These are phyloP conservation scores for Callipepla squamata DNA, from an alignment of 2,113 vertebrate species.

Conservation along the genomic window DNA sequence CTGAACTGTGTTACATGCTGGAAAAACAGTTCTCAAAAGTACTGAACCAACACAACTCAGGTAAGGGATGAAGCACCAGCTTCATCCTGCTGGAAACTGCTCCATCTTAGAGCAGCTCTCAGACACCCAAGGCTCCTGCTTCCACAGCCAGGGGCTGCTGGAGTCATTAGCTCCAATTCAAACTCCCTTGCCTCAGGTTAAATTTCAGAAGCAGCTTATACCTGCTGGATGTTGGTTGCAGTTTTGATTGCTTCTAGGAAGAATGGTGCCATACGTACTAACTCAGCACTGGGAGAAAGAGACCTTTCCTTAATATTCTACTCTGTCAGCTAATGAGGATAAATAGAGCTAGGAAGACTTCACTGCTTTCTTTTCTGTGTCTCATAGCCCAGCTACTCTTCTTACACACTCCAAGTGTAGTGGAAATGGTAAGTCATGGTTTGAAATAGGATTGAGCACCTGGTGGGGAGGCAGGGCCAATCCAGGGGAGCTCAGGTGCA, in stretches of 20 bases:
- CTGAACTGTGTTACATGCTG: neutral
- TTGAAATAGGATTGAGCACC: too few relatives aligned
- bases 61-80: neutral
- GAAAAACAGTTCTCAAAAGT: neutral
- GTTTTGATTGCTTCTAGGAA: neutral
- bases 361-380: neutral
- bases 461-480: too few relatives aligned
- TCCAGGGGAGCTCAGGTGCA: too few relatives aligned
- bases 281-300: rapidly evolving
- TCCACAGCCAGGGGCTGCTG: neutral
- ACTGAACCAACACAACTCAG: neutral
- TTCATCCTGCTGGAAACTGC: neutral
- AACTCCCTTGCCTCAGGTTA: neutral
- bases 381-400: neutral
- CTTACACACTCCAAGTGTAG: neutral
- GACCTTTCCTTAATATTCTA: neutral
- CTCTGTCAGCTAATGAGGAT: neutral
- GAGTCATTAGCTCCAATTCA: neutral
- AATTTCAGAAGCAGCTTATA: neutral
- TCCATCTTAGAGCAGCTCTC: neutral
- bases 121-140: neutral
- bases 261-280: neutral
- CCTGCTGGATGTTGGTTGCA: neutral
- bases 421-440: too few relatives aligned
- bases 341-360: neutral